These are phyloP conservation scores for Umimayanthus kanabou DNA, from an alignment of 92 coral and sea anemone species.

Conservation along the genomic window DNA sequence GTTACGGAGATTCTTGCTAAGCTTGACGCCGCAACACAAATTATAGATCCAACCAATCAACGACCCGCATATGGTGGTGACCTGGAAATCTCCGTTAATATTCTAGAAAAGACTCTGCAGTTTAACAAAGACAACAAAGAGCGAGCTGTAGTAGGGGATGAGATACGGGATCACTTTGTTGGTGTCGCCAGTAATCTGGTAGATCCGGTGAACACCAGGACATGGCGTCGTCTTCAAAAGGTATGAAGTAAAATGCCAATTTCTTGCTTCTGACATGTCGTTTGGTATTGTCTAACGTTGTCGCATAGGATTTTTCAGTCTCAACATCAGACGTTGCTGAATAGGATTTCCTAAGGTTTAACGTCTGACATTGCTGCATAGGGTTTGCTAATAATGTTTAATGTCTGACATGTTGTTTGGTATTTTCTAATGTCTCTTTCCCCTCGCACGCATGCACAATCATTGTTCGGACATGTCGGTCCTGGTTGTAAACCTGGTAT, in stretches of 20 bases:
- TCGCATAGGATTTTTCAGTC: too few species aligned
- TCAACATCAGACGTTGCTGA: too few species aligned
- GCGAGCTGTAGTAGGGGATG: neutral
- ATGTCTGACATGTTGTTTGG: too few species aligned
- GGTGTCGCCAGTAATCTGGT: conserved; percentile 32
- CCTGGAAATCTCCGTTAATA: conserved; percentile 14
- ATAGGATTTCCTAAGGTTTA: too few species aligned
- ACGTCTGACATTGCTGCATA: too few species aligned
- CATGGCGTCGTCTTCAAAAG: conserved; percentile 42
- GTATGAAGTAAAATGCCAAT: neutral
- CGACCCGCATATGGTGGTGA: conserved; percentile 27
- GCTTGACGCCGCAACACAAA: conserved; percentile 26
- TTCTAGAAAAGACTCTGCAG: conserved; percentile 16
- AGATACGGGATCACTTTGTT: neutral
- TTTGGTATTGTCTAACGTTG: too few species aligned
- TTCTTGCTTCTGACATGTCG: too few species aligned
- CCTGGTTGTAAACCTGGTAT: too few species aligned
- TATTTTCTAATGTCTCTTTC: too few species aligned
- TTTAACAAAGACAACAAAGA: neutral
- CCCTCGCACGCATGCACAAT: too few species aligned
- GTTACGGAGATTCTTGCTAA: conserved; percentile 11
- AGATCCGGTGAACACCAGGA: conserved; percentile 10
- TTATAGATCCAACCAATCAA: neutral
- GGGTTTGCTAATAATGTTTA: too few species aligned
- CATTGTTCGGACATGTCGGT: too few species aligned